Conservation (phyloP, 2,888 invertebrate species). For the Druceiella hillmani region DNA sequence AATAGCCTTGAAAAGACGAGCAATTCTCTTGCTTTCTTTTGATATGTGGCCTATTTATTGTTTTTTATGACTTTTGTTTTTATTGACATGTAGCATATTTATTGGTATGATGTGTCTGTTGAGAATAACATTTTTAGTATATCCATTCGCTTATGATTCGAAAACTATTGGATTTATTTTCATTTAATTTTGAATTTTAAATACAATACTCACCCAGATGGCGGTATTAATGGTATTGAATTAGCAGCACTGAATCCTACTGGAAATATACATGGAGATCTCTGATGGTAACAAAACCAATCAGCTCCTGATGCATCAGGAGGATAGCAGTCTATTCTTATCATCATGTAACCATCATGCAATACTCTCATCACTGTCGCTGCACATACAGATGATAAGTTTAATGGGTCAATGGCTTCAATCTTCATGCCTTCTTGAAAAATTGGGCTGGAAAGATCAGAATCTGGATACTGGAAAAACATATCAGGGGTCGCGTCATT, state of each 20-base stretch:
- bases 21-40: too few species aligned
- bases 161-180: too few species aligned
- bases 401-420: slow-evolving; percentile 96
- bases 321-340: slow-evolving; percentile 91
- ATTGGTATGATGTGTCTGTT: too few species aligned
- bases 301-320: slow-evolving; percentile 81
- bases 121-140: background rate
- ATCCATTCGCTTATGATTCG: background rate
- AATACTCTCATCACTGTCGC: slow-evolving; percentile 94
- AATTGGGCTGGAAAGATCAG: slow-evolving; percentile 31
- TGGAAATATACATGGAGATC: slow-evolving; percentile 92
- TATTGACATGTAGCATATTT: too few species aligned
- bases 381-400: slow-evolving; percentile 89
- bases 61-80: too few species aligned
- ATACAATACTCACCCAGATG: slow-evolving; percentile 55
- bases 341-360: slow-evolving; percentile 91
- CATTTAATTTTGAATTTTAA: too few species aligned
- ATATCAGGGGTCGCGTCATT: slow-evolving; percentile 78
- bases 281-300: slow-evolving; percentile 95
- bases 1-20: too few species aligned
- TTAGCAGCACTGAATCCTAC: slow-evolving; percentile 88
- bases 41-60: too few species aligned
- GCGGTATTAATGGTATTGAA: slow-evolving; percentile 79
- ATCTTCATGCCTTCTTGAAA: slow-evolving; percentile 89
- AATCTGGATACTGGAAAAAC: slow-evolving; percentile 58